Percentiles rank a stretch among this genome's conserved stretches.
Conservation (phyloP, 2,888 invertebrate genomes). For the Drosophila hawaiiensis region DNA sequence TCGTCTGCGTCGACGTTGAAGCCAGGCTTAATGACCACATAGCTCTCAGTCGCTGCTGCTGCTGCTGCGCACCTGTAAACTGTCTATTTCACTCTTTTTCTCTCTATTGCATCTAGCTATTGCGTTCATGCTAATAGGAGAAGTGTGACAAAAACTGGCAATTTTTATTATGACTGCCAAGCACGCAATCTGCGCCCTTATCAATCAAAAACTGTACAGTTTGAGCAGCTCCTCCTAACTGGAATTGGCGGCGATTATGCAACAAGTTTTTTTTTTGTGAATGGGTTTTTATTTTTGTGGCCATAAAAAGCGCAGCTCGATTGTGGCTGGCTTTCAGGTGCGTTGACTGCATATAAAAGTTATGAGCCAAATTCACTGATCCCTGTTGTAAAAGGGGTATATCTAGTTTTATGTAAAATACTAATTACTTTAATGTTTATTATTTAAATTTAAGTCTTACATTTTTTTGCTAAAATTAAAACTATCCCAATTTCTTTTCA, state of each 20-base stretch:
- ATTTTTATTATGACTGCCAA: conserved; percentile 47
- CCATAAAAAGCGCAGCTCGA: conserved; percentile 42
- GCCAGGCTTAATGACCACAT: conserved; percentile 60
- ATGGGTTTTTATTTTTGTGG: conserved; percentile 26
- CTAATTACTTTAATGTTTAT: neutral
- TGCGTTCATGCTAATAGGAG: conserved; percentile 46
- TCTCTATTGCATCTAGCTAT: neutral
- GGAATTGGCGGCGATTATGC: conserved; percentile 62
- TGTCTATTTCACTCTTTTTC: conserved; percentile 17
- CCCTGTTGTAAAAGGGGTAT: neutral
- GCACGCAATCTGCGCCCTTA: conserved; percentile 52
- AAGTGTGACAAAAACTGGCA: conserved; percentile 40
- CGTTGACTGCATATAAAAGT: conserved; percentile 58
- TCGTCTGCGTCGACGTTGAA: conserved; percentile 16
- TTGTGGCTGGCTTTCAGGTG: conserved; percentile 44
- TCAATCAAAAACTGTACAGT: conserved; percentile 54
- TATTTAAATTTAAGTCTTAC: neutral
- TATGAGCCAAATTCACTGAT: conserved; percentile 19
- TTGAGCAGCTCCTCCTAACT: conserved; percentile 37
- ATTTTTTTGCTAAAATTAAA: neutral
- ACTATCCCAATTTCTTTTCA: no score
- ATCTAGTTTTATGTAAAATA: neutral
- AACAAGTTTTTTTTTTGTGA: conserved; percentile 65
- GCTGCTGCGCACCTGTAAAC: conserved; percentile 52
- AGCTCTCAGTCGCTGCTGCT: conserved; percentile 20